Evolutionary conservation across 2,797 vertebrate genomes (phyloP).

Genomic region (Oreochromis grahami): DNA sequence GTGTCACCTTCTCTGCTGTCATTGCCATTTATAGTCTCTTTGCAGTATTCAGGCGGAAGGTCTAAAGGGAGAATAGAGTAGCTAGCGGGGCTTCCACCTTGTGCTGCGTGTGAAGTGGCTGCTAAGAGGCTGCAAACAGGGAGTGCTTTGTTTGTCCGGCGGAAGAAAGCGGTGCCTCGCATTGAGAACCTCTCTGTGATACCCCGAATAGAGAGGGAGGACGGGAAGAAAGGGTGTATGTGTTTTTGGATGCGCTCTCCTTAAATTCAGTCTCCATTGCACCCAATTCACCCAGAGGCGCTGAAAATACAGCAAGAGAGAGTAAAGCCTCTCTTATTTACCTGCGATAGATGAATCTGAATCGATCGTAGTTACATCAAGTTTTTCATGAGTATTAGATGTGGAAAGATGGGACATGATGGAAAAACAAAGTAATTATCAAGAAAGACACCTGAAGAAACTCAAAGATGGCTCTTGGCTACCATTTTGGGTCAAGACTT

Average conservation of each 20-base stretch:
- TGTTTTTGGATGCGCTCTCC: neutral
- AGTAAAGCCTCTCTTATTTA: neutral
- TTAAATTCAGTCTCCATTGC: neutral
- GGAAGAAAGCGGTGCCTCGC: conserved; percentile 31
- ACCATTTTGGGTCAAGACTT: neutral
- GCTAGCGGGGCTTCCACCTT: conserved; percentile 62
- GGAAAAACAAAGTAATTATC: neutral
- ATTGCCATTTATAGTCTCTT: conserved; percentile 12
- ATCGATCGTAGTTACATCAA: neutral
- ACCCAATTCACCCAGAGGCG: neutral
- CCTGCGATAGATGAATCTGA: neutral
- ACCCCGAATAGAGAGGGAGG: conserved; percentile 7
- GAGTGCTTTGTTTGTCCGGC: conserved; percentile 67
- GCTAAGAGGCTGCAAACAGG: conserved; percentile 76
- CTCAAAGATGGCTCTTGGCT: neutral
- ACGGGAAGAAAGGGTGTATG: neutral
- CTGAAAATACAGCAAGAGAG: neutral
- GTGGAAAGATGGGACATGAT: neutral
- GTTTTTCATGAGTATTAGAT: neutral
- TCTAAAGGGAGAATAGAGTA: conserved; percentile 20
- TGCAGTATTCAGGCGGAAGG: conserved; percentile 9
- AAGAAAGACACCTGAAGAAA: neutral
- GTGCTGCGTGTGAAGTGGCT: conserved; percentile 79
- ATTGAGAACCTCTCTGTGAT: conserved; percentile 43
- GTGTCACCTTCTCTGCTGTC: neutral